phyloP scores from a whole-genome alignment of 2,797 vertebrate species.

The Hoplostethus atlanticus region DNA sequence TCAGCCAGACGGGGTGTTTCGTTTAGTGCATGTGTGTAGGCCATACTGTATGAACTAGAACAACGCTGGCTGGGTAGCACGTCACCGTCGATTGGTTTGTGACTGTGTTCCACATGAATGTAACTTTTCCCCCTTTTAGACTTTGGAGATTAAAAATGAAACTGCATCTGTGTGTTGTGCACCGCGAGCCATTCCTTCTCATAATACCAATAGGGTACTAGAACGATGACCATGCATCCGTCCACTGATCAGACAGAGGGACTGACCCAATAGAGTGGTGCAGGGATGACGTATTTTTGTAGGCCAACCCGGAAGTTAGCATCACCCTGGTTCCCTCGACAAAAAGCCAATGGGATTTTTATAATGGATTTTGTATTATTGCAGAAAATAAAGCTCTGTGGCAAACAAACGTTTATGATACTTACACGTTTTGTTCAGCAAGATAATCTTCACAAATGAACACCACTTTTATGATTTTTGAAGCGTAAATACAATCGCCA shows the following conservation, averaged over 20 bases:
- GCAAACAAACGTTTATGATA: too few species aligned
- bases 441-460: too few species aligned
- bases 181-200: constrained; percentile 31
- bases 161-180: constrained; percentile 31
- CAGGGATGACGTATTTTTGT: too few species aligned
- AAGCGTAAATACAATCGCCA: too few species aligned
- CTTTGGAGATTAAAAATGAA: constrained; percentile 67
- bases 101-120: constrained; percentile 58
- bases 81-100: constrained; percentile 36
- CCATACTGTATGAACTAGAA: constrained; percentile 9
- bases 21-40: constrained; percentile 62
- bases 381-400: too few species aligned
- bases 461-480: too few species aligned
- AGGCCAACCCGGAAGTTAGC: too few species aligned
- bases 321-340: too few species aligned
- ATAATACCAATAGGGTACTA: constrained; percentile 30
- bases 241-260: constrained; percentile 29
- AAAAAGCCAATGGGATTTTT: too few species aligned
- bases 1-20: constrained; percentile 25
- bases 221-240: constrained; percentile 27
- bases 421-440: too few species aligned
- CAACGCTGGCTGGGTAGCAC: constrained; percentile 33
- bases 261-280: constrained; percentile 38
- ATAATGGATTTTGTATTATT: too few species aligned
- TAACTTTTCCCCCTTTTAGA: constrained; percentile 15